Evolutionary conservation across 2,797 vertebrate genomes (phyloP), one percentile per base, ranked within the genome.

Genomic region (Enteromius unitaeniatus): DNA sequence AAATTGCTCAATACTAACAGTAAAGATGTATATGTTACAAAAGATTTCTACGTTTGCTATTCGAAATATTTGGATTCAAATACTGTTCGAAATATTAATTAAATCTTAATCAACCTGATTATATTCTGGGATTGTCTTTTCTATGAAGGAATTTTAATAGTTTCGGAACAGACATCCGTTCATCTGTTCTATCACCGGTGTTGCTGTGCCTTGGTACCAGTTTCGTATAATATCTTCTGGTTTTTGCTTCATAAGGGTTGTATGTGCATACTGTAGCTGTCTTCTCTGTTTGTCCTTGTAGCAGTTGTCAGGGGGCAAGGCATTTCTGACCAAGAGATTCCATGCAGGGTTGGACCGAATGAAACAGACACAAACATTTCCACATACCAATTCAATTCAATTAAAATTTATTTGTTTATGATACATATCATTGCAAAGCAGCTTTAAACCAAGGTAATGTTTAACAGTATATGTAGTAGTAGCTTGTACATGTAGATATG

Each of bases 321-420:
- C 23, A 26, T 47, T 26, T 72, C n/a, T 72, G 68, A 72, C 42
- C 23, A 69, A 69, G 21, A 42, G 37, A 69, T 69, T 69, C 21
- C 37, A 42, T 42, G 37, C 37, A 23, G 67, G 37, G 67, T 69
- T 42, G 67, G 37, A 42, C 40, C 2, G 11, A 69, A 42, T 69
- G 21, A 42, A 42, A 42, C 6, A 2, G 31, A 67, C 64, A 67
- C 31, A 47, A 28, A 72, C 69, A 72, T 72, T 7, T 49, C 23
- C 68, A 45, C n/a, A 9, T 70, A 45, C n/a, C 14, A 26, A 28
- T 28, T 28, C 28, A 28, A 28, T 28, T 28, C 28, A 28, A n/a
- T n/a, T n/a, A n/a, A n/a, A 28, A 28, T 28, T 28, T 28, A 28
- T 28, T 28, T 28, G 28, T 28, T 28, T 2, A 28, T 28, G 28